phyloP scores from a whole-genome alignment of 2,888 invertebrate species.

The Trichopoda pennipes region DNA sequence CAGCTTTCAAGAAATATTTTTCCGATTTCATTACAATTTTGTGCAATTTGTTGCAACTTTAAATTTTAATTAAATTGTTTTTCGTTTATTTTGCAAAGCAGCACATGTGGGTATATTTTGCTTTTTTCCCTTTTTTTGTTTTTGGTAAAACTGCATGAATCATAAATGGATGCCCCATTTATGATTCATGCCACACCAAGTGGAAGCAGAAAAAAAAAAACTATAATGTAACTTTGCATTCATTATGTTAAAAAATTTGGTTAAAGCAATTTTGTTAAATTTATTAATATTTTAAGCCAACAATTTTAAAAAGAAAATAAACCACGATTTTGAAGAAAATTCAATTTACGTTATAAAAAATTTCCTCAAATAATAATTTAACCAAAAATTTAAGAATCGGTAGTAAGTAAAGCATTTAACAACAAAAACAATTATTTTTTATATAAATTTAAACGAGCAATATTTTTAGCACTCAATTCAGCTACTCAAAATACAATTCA shows the following conservation, averaged over 20 bases:
- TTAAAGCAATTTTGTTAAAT: neutral
- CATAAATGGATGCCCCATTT: constrained; percentile 52
- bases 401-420: too few species aligned
- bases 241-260: constrained; percentile 1
- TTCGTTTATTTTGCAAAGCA: constrained; percentile 18
- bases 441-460: too few species aligned
- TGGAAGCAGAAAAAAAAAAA: constrained; percentile 12
- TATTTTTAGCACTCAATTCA: constrained; percentile 6
- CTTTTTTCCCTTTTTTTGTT: neutral
- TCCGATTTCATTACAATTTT: neutral
- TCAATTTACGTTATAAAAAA: too few species aligned
- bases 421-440: too few species aligned
- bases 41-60: neutral
- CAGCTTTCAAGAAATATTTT: neutral
- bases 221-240: constrained; percentile 6
- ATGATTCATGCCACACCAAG: neutral
- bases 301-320: neutral
- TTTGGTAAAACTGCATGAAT: constrained; percentile 28
- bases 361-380: too few species aligned
- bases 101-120: constrained; percentile 10
- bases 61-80: neutral
- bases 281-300: neutral
- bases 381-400: too few species aligned
- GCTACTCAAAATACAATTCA: neutral
- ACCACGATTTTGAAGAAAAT: neutral